Evolutionary conservation across 2,888 invertebrate genomes (phyloP), one percentile per base, ranked within the genome.

Genomic region (Athalia cordata): DNA sequence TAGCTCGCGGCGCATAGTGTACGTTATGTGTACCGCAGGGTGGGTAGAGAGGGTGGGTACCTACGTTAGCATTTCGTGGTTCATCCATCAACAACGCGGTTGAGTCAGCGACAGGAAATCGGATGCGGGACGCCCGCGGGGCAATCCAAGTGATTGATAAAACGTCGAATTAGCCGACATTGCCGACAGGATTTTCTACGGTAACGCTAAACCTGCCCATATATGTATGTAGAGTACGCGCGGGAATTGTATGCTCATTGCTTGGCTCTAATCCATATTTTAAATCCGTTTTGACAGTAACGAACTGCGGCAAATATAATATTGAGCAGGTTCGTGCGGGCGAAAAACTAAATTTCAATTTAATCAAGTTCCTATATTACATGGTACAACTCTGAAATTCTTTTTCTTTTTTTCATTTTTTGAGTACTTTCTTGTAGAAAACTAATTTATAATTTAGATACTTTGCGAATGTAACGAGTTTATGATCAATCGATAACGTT

Each of bases 91-190:
- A 81, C 79, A 66, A 61, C 72, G 81, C 81, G 29, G 29, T 79
- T 79, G 80, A 67, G 81, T 74, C 80, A 79, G 79, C 79, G 80
- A 77, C 80, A 80, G 78, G 49, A 78, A 57, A 52, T 77, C 74
- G 79, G 81, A 72, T 83, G 83, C 81, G 83, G 82, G 83, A 62
- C 8, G 62, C n/a, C 62, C 62, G n/a, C 59, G 59, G 9, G 59
- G 59, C 59, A 72, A 59, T 72, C 59, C 82, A 83, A 81, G 85
- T 88, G 88, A 89, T 89, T 88, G 89, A 89, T 88, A 89, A 87
- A 89, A 89, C 83, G 86, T 87, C 88, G 87, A 87, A 88, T 87
- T 85, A 85, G 84, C 84, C 81, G 81, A 79, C 83, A 80, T 85
- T 85, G 84, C 84, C 81, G 81, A 79, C 83, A 80, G 80, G 84